Percentiles rank a stretch among this genome's conserved stretches.
Conservation (phyloP, 2,888 invertebrate species). For the Tolmerus cingulatus region DNA sequence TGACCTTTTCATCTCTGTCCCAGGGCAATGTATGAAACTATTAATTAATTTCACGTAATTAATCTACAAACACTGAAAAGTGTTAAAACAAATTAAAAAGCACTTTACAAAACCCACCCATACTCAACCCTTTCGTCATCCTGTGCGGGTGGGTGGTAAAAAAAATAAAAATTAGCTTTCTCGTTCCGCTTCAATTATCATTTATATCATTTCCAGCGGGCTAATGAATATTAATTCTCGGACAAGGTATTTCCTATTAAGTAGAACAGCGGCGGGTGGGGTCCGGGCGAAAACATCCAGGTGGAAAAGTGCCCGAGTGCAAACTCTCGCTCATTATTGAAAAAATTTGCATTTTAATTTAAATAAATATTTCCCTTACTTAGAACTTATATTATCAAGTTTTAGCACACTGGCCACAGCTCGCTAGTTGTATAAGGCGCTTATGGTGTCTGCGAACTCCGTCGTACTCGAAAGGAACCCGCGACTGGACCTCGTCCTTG, state of each 20-base stretch:
- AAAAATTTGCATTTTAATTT: slow-evolving; percentile 35
- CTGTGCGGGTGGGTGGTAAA: neutral
- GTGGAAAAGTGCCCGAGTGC: neutral
- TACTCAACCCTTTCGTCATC: neutral
- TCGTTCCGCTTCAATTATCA: slow-evolving; percentile 5
- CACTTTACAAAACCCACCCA: neutral
- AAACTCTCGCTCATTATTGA: slow-evolving; percentile 16
- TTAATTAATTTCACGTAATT: neutral
- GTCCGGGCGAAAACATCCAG: neutral
- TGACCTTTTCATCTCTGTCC: neutral
- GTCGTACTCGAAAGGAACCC: neutral
- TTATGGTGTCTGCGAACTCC: neutral
- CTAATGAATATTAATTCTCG: slow-evolving; percentile 25
- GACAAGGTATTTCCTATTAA: slow-evolving; percentile 27
- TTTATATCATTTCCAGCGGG: neutral
- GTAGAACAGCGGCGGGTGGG: neutral
- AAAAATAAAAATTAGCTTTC: neutral
- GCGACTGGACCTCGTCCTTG: neutral
- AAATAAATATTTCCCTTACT: slow-evolving; percentile 32
- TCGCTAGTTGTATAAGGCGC: neutral
- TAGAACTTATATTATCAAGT: slow-evolving; percentile 20
- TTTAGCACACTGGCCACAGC: neutral
- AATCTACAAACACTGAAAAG: neutral
- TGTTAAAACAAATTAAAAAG: neutral
- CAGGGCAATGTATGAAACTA: neutral